Evolutionary conservation across 2,888 invertebrate species (phyloP).

Genomic region (Taenaris catops): DNA sequence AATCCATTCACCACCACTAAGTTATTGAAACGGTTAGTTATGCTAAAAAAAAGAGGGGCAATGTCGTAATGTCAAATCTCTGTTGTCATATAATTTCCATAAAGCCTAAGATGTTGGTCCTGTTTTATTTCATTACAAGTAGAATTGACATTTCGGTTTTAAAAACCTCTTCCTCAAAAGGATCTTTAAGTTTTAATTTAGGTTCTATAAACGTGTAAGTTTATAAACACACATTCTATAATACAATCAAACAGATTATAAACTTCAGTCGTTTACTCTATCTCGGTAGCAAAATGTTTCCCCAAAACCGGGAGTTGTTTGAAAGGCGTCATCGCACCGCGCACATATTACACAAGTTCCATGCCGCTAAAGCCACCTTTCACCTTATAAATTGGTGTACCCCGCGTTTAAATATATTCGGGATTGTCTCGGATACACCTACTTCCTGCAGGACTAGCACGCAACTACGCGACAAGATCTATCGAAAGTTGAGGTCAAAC

Average conservation of each 20-base stretch:
- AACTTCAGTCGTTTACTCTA: conserved; percentile 24
- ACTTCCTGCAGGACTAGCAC: not conserved
- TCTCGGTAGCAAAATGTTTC: conserved; percentile 19
- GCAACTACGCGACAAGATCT: not conserved
- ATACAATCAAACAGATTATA: conserved; percentile 10
- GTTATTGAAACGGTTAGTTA: too few relatives aligned
- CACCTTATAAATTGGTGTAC: conserved; percentile 21
- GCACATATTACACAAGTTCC: conserved; percentile 33
- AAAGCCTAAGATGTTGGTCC: too few relatives aligned
- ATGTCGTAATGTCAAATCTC: too few relatives aligned
- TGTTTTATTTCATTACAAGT: too few relatives aligned
- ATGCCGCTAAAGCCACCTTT: conserved; percentile 28
- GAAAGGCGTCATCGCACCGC: conserved; percentile 23
- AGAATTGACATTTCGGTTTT: too few relatives aligned
- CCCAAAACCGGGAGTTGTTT: conserved; percentile 23
- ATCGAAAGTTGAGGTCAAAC: too few relatives aligned
- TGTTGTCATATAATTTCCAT: too few relatives aligned
- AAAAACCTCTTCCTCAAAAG: too few relatives aligned
- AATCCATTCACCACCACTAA: too few relatives aligned
- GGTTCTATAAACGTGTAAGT: conserved; percentile 5
- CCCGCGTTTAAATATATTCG: not conserved
- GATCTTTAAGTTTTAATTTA: too few relatives aligned
- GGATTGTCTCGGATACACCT: too few relatives aligned
- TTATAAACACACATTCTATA: conserved; percentile 11
- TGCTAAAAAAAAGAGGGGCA: too few relatives aligned